phyloP scores from a whole-genome alignment of 2,888 invertebrate genomes.

The Polyommatus iphigenia region DNA sequence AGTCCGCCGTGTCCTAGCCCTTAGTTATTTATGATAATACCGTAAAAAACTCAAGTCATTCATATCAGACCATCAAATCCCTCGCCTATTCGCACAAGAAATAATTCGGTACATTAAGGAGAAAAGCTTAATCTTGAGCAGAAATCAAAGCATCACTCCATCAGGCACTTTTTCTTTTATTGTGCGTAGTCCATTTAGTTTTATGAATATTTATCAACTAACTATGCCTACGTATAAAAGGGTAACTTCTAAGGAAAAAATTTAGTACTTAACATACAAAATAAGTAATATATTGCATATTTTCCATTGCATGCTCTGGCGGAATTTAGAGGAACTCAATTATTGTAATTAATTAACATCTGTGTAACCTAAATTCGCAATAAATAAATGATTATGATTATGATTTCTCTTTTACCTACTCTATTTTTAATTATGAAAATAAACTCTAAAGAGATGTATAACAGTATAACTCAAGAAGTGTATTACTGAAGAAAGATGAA shows the following conservation, averaged over 20 bases:
- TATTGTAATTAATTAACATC: too few relatives aligned
- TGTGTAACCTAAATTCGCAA: too few relatives aligned
- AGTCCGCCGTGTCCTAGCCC: constrained; percentile 60
- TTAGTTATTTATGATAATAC: constrained; percentile 64
- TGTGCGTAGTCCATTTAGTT: neutral
- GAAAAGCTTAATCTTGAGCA: constrained; percentile 19
- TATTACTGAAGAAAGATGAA: too few relatives aligned
- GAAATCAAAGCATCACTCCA: neutral
- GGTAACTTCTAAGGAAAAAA: neutral
- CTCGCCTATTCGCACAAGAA: constrained; percentile 31
- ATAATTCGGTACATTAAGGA: constrained; percentile 19
- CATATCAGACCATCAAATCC: constrained; percentile 46
- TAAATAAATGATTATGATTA: too few relatives aligned
- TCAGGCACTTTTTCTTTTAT: constrained; percentile 9
- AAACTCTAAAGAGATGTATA: too few relatives aligned
- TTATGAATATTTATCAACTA: constrained; percentile 8
- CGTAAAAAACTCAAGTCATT: constrained; percentile 53
- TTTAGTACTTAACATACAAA: too few relatives aligned
- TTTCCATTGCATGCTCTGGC: too few relatives aligned
- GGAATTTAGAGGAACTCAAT: too few relatives aligned
- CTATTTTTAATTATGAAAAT: neutral
- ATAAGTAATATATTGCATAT: too few relatives aligned
- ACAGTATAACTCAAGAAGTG: too few relatives aligned
- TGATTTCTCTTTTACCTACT: neutral
- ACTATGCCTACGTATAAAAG: neutral